A percentile compares a stretch with the other conserved stretches of the same genome.
Evolutionary conservation across 2,888 invertebrate species (phyloP).

Genomic region (Troides oblongomaculatus): DNA sequence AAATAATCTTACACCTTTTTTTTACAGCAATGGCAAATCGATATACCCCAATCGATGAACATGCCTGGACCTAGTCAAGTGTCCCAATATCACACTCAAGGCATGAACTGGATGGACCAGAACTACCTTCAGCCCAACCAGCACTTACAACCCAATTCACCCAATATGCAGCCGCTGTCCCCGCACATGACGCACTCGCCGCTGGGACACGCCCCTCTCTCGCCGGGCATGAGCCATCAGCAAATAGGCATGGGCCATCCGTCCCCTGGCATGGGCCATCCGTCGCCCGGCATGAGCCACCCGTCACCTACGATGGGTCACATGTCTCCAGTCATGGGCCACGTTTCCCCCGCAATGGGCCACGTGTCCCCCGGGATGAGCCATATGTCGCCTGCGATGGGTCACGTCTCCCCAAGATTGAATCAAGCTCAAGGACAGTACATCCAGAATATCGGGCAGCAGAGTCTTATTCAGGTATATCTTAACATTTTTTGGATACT

Average conservation of each 20-base stretch:
- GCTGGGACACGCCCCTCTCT: constrained; percentile 14
- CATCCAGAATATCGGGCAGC: constrained; percentile 23
- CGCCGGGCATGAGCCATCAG: constrained; percentile 13
- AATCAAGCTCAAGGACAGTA: constrained; percentile 27
- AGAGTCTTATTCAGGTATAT: constrained; percentile 20
- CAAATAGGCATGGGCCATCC: constrained; percentile 21
- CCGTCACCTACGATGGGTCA: constrained; percentile 27
- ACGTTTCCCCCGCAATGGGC: constrained; percentile 40
- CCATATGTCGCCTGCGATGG: constrained; percentile 39
- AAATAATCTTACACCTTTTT: background rate
- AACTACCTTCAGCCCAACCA: constrained; percentile 34
- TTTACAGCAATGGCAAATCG: constrained; percentile 33
- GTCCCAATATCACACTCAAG: constrained; percentile 29
- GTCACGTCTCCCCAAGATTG: constrained; percentile 43
- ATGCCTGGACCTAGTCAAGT: constrained; percentile 36
- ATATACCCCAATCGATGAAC: constrained; percentile 29
- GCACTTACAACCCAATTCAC: constrained; percentile 27
- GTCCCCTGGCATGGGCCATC: constrained; percentile 37
- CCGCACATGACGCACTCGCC: constrained; percentile 16
- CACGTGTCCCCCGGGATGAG: constrained; percentile 37
- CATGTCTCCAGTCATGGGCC: constrained; percentile 36
- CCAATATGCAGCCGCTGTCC: constrained; percentile 29
- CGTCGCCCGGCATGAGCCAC: constrained; percentile 36
- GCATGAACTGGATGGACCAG: constrained; percentile 34
- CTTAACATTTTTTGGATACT: too few species aligned